These are phyloP conservation scores for Rutpela maculata DNA, from an alignment of 2,888 invertebrate species.

Conservation along the genomic window DNA sequence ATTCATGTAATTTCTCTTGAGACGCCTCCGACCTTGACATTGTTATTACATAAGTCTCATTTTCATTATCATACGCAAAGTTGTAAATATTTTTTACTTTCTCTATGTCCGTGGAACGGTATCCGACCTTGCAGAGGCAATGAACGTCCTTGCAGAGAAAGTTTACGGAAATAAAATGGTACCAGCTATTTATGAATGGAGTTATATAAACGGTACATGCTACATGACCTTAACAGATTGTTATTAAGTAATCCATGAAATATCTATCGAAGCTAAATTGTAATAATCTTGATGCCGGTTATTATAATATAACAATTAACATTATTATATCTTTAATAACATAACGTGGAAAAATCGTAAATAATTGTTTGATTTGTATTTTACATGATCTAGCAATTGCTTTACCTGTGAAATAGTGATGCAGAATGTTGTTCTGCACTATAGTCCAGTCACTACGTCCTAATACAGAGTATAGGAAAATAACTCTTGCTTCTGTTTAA, in stretches of 20 bases:
- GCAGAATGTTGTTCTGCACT: too few relatives aligned
- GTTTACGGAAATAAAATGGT: constrained; percentile 58
- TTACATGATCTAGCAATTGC: background rate
- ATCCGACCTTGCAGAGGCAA: constrained; percentile 57
- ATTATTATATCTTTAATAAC: background rate
- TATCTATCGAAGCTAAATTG: constrained; percentile 4
- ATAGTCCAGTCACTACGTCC: too few relatives aligned
- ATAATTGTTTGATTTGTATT: background rate
- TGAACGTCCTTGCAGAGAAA: constrained; percentile 68
- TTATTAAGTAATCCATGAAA: constrained; percentile 25
- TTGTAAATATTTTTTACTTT: constrained; percentile 34
- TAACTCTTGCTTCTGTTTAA: too few relatives aligned
- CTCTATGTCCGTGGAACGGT: constrained; percentile 43
- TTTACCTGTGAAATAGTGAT: background rate
- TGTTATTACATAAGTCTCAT: constrained; percentile 26
- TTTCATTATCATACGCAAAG: constrained; percentile 18
- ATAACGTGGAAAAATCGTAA: background rate
- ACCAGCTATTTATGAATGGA: constrained; percentile 44
- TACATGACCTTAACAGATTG: constrained; percentile 53
- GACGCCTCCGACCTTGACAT: constrained; percentile 55
- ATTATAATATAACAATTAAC: background rate
- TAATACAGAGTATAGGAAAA: too few relatives aligned
- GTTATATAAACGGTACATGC: constrained; percentile 56
- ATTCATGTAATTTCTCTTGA: constrained; percentile 5
- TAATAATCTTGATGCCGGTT: background rate